Conservation (phyloP, 2,113 vertebrate genomes). For the Poeciliopsis turrubarensis region DNA sequence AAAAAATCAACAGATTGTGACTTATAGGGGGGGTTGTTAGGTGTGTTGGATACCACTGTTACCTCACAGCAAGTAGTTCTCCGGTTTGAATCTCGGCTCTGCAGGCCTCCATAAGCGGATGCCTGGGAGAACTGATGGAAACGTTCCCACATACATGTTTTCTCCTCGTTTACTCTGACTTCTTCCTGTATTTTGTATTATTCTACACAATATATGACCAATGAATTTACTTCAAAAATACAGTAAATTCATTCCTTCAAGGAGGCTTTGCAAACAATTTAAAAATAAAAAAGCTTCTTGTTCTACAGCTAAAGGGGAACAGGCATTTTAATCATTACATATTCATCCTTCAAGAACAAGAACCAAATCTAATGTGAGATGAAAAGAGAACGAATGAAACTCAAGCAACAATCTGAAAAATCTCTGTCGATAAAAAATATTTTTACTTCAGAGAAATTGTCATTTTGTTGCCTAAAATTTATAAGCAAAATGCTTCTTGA, state of each 20-base stretch:
- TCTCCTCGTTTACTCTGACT: not conserved
- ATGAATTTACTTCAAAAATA: not conserved
- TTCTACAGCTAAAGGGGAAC: not conserved
- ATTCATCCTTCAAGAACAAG: not conserved
- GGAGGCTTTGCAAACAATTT: not conserved
- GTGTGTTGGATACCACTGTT: not conserved
- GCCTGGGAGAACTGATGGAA: not conserved
- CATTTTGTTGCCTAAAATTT: not conserved
- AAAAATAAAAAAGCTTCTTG: not conserved
- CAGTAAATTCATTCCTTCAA: not conserved
- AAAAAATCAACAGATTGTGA: not conserved
- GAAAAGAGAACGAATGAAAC: too few relatives aligned
- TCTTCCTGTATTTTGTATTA: not conserved
- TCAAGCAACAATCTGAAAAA: too few relatives aligned
- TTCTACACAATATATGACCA: not conserved
- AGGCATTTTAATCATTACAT: not conserved
- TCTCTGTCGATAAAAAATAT: not conserved
- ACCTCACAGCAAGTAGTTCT: constrained; percentile 4
- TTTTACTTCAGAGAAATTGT: not conserved
- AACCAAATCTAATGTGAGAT: not conserved
- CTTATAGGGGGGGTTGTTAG: not conserved
- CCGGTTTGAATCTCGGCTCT: not conserved
- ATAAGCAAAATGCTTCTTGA: not conserved
- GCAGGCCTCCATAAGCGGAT: not conserved
- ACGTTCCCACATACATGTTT: not conserved